Evolutionary conservation across 2,797 vertebrate genomes (phyloP).

Genomic region (Falco concolor): DNA sequence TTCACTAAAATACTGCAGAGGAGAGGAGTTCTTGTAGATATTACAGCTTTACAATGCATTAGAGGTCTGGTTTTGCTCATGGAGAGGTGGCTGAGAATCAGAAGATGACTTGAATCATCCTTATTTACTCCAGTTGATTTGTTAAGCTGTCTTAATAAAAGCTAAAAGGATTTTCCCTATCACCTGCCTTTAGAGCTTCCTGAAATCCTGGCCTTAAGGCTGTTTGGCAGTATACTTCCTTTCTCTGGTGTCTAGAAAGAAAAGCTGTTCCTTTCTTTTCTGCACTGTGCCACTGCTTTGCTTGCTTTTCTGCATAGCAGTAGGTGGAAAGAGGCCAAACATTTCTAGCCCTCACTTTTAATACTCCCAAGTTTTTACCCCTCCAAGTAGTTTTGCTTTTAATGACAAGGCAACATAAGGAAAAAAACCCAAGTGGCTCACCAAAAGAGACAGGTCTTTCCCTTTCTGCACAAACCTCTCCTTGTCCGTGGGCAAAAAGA

Average conservation of each 20-base stretch:
- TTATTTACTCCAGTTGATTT: not conserved
- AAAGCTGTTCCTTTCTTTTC: not conserved
- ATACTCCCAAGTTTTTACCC: not conserved
- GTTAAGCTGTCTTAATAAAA: not conserved
- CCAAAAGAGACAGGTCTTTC: not conserved
- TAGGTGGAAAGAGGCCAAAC: not conserved
- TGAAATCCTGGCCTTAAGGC: not conserved
- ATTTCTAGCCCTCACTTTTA: not conserved
- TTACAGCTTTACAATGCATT: not conserved
- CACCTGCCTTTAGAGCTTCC: not conserved
- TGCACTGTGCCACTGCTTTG: not conserved
- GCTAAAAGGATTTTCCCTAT: not conserved
- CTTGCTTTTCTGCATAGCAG: not conserved
- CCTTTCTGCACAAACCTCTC: not conserved
- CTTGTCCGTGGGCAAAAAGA: not conserved
- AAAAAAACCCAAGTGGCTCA: not conserved
- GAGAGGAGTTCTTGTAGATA: not conserved
- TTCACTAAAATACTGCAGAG: not conserved
- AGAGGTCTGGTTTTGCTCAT: not conserved
- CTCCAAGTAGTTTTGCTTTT: not conserved
- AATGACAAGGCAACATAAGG: not conserved
- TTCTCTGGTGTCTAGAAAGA: not conserved
- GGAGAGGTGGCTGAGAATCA: not conserved
- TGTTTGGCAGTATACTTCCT: not conserved
- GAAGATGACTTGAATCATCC: not conserved